Evolutionary conservation across 1,140 invertebrate genomes (phyloP).

Genomic region (Drosophila pseudoananassae): DNA sequence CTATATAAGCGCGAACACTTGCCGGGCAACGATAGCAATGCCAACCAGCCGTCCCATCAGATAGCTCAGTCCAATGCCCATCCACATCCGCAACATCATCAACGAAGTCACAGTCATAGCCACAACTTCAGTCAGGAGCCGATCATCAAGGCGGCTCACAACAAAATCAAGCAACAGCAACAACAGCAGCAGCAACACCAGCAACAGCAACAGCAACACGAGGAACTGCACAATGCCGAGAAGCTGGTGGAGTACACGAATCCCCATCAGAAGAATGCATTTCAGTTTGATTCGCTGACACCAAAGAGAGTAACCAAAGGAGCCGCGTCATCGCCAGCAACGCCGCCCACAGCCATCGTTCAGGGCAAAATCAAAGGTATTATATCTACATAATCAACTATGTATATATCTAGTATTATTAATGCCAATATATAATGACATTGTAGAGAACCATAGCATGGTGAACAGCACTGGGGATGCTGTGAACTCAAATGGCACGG

Average conservation of each 20-base stretch:
- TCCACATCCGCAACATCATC: slow-evolving; percentile 52
- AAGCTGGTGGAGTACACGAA: slow-evolving; percentile 79
- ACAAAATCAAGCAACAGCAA: slow-evolving; percentile 65
- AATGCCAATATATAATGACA: too few relatives aligned
- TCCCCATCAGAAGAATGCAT: slow-evolving; percentile 81
- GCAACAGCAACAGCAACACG: slow-evolving; percentile 52
- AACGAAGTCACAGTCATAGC: slow-evolving; percentile 70
- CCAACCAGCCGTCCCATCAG: slow-evolving; percentile 39
- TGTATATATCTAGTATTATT: too few relatives aligned
- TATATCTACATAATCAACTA: too few relatives aligned
- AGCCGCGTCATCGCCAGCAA: slow-evolving; percentile 34
- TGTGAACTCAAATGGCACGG: slow-evolving; percentile 69
- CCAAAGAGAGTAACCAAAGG: slow-evolving; percentile 78
- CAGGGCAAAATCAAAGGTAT: slow-evolving; percentile 43
- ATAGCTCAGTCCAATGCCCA: slow-evolving; percentile 15
- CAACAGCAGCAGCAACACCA: slow-evolving; percentile 55
- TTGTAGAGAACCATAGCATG: slow-evolving; percentile 60
- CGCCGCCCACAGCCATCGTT: slow-evolving; percentile 27
- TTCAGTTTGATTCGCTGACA: slow-evolving; percentile 83
- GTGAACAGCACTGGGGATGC: slow-evolving; percentile 65
- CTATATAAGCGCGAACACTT: slow-evolving; percentile 63
- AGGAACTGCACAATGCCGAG: slow-evolving; percentile 81
- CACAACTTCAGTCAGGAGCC: slow-evolving; percentile 69
- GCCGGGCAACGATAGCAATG: slow-evolving; percentile 34
- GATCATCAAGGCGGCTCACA: slow-evolving; percentile 54